These are phyloP conservation scores for Spinus olivaceus DNA, from an alignment of 2,797 vertebrate species.

Conservation along the genomic window DNA sequence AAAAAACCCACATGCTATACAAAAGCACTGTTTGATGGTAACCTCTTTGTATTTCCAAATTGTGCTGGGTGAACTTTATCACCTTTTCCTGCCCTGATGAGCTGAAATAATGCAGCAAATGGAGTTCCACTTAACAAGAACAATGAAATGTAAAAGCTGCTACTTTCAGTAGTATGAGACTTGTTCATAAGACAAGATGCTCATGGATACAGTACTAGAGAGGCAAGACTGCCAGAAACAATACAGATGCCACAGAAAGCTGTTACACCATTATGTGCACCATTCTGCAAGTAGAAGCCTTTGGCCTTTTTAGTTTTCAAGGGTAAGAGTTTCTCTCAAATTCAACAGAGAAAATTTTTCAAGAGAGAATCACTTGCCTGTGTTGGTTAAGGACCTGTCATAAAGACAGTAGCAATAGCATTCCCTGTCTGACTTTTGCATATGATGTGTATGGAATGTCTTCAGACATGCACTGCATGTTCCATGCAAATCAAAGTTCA, in stretches of 20 bases:
- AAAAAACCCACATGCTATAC: neutral
- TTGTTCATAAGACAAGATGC: neutral
- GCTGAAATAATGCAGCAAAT: conserved; percentile 7
- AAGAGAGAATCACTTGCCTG: neutral
- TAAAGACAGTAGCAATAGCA: neutral
- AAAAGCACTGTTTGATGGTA: neutral
- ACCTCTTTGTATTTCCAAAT: neutral
- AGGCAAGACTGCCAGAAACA: neutral
- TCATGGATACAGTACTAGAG: neutral
- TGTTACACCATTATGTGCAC: neutral
- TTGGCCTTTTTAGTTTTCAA: neutral
- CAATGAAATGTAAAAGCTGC: neutral
- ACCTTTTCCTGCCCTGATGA: neutral
- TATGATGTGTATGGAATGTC: neutral
- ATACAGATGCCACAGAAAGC: neutral
- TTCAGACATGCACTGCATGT: neutral
- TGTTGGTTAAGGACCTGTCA: neutral
- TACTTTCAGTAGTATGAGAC: neutral
- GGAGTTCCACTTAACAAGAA: neutral
- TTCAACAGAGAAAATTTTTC: neutral
- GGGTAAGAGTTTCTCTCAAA: neutral
- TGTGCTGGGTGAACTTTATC: neutral
- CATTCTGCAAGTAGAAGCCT: neutral
- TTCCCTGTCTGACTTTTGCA: neutral
- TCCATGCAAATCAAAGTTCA: neutral